These are phyloP conservation scores for Hedya salicella DNA, from an alignment of 2,888 invertebrate genomes.

Conservation along the genomic window DNA sequence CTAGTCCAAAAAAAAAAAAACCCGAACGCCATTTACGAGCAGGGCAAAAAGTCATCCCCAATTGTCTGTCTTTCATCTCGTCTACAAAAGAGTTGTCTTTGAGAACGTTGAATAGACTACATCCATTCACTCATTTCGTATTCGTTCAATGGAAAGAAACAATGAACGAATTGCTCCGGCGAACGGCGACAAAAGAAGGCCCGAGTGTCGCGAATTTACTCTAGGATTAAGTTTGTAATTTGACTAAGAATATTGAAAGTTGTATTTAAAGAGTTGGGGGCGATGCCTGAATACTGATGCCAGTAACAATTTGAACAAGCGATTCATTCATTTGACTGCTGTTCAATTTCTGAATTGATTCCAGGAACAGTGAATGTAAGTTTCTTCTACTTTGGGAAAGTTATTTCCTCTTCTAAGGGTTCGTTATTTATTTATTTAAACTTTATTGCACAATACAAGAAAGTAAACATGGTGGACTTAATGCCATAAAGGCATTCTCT, in stretches of 20 bases:
- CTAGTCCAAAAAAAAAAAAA: slow-evolving; percentile 30
- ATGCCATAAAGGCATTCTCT: too few species aligned
- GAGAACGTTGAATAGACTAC: slow-evolving; percentile 58
- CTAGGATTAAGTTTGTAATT: slow-evolving; percentile 36
- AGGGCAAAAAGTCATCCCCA: slow-evolving; percentile 55
- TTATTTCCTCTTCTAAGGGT: too few species aligned
- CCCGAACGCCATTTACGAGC: slow-evolving; percentile 43
- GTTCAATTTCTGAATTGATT: background rate
- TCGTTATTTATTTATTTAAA: too few species aligned
- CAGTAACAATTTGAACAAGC: slow-evolving; percentile 1
- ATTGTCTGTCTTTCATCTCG: slow-evolving; percentile 58
- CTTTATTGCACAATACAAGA: too few species aligned
- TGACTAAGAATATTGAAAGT: slow-evolving; percentile 20
- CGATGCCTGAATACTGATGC: background rate
- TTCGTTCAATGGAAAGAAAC: slow-evolving; percentile 62
- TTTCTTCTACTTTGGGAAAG: too few species aligned
- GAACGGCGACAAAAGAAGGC: slow-evolving; percentile 54
- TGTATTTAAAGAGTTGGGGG: slow-evolving; percentile 14
- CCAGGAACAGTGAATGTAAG: too few species aligned
- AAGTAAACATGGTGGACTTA: too few species aligned
- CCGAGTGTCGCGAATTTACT: slow-evolving; percentile 49
- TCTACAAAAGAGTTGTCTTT: slow-evolving; percentile 68
- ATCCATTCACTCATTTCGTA: slow-evolving; percentile 54
- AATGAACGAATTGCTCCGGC: slow-evolving; percentile 58
- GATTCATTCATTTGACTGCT: background rate